Percentiles rank a stretch among this genome's conserved stretches.
Conservation (phyloP, 2,888 invertebrate genomes). For the Mesorhabditis spiculigera region DNA sequence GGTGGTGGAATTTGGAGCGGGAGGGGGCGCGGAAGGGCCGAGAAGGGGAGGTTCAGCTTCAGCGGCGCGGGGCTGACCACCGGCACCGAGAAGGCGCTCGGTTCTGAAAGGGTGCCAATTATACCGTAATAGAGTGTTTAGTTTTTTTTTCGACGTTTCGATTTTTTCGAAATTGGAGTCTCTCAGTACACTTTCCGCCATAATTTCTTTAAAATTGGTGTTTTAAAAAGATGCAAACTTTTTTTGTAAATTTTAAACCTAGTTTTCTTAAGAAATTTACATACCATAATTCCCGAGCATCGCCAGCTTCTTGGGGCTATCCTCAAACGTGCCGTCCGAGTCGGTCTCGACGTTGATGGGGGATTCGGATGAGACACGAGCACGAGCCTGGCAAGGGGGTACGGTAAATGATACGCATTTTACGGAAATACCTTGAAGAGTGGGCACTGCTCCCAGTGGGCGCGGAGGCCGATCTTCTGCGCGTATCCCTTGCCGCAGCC, state of each 20-base stretch:
- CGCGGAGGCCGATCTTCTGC: constrained; percentile 53
- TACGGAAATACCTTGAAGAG: background rate
- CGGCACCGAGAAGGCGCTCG: background rate
- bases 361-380: constrained; percentile 14
- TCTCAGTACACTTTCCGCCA: too few relatives aligned
- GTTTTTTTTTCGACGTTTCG: too few relatives aligned
- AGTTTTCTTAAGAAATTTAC: background rate
- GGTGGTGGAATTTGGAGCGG: constrained; percentile 17
- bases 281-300: background rate
- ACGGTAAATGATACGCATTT: background rate
- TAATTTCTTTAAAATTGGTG: too few relatives aligned
- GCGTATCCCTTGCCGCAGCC: constrained; percentile 53
- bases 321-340: constrained; percentile 14
- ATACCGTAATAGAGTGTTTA: too few relatives aligned
- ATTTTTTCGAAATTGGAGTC: too few relatives aligned
- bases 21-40: constrained; percentile 22
- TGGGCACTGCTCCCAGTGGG: constrained; percentile 54
- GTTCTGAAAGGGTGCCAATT: background rate
- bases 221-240: too few relatives aligned
- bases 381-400: constrained; percentile 12
- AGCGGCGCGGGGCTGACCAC: constrained; percentile 13
- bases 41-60: constrained; percentile 4
- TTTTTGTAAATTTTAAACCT: too few relatives aligned
- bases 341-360: constrained; percentile 23
- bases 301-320: background rate